Percentiles rank a stretch among this genome's conserved stretches.
phyloP scores from a whole-genome alignment of 2,888 invertebrate species.

The Aporophyla lueneburgensis region DNA sequence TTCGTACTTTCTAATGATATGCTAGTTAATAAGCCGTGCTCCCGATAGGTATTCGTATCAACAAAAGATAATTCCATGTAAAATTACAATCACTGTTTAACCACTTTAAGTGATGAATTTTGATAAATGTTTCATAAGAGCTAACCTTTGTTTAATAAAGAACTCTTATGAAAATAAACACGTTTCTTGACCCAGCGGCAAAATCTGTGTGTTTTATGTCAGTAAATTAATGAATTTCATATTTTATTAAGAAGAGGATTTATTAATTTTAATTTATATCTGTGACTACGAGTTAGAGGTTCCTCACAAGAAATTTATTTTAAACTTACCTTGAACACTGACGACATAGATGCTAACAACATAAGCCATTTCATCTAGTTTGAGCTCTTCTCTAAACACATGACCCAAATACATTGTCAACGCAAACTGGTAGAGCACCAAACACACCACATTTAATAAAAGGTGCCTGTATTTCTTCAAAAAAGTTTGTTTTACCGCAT shows the following conservation, averaged over 20 bases:
- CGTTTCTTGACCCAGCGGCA: not conserved
- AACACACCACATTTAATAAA: constrained; percentile 52
- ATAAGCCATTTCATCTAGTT: constrained; percentile 64
- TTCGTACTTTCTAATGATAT: not conserved
- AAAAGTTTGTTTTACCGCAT: constrained; percentile 35
- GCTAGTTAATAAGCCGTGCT: not conserved
- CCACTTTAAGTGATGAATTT: not conserved
- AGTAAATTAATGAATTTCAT: not conserved
- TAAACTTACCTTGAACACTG: constrained; percentile 67
- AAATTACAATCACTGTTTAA: not conserved
- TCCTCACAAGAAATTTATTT: not conserved
- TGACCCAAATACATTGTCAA: constrained; percentile 59
- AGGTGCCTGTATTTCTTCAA: constrained; percentile 50
- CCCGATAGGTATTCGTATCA: not conserved
- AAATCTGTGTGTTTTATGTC: not conserved
- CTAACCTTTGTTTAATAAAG: not conserved
- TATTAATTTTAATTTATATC: not conserved
- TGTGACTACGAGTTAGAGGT: too few relatives aligned
- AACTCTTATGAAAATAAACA: not conserved
- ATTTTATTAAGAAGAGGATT: not conserved
- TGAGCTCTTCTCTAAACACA: constrained; percentile 56
- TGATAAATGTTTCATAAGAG: not conserved
- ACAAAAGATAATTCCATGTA: not conserved
- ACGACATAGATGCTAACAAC: constrained; percentile 67
- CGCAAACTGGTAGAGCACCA: constrained; percentile 45